Conservation (phyloP, 2,888 invertebrate species). For the Bimastos eiseni region DNA sequence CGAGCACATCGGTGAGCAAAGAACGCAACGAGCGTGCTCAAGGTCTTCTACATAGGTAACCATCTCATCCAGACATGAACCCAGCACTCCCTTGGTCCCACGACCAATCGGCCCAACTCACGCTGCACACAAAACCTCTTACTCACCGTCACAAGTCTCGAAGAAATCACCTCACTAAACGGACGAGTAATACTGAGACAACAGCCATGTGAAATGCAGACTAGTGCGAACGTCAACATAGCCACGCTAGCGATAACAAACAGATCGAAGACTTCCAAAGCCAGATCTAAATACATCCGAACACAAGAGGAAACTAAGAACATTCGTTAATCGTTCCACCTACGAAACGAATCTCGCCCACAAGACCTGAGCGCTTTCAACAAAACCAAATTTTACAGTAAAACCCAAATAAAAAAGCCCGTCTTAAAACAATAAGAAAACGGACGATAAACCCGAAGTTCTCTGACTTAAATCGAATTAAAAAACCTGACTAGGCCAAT, state of each 20-base stretch:
- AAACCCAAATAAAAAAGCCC: neutral
- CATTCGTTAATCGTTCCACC: neutral
- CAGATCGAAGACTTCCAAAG: neutral
- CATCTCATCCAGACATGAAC: neutral
- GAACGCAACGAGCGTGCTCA: neutral
- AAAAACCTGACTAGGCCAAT: neutral
- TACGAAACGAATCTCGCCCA: neutral
- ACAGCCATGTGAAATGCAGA: neutral
- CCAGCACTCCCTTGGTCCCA: neutral
- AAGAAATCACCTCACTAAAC: neutral
- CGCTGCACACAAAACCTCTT: too few relatives aligned
- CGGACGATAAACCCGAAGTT: neutral
- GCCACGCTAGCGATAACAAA: neutral
- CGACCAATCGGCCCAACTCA: neutral
- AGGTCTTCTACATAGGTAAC: neutral
- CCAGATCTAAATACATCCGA: neutral
- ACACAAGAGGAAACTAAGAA: neutral
- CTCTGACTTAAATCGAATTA: neutral
- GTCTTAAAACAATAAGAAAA: neutral
- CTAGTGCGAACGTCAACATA: neutral
- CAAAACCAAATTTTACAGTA: neutral
- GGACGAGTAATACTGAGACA: neutral
- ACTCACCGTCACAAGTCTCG: neutral
- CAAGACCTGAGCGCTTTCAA: neutral
- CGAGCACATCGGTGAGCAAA: neutral